These are phyloP conservation scores for Cotesia vestalis DNA, from an alignment of 1,140 invertebrate genomes.

Conservation along the genomic window DNA sequence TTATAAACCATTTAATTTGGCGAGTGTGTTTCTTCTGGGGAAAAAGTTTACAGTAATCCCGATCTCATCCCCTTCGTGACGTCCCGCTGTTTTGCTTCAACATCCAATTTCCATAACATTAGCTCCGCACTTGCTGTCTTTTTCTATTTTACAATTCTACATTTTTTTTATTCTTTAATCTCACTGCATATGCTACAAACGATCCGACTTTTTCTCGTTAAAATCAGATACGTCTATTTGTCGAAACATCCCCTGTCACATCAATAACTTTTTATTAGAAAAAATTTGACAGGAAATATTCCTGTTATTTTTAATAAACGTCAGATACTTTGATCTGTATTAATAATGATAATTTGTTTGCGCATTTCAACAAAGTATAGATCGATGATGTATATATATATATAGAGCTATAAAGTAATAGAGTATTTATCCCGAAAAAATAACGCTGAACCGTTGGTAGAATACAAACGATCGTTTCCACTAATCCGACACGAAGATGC, in stretches of 20 bases:
- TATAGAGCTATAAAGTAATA: background rate
- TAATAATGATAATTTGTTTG: too few relatives aligned
- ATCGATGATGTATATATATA: background rate
- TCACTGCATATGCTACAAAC: too few relatives aligned
- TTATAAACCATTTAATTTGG: too few relatives aligned
- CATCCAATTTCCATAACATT: slow-evolving; percentile 65
- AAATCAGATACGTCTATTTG: too few relatives aligned
- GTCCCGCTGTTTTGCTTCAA: slow-evolving; percentile 54
- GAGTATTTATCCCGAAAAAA: slow-evolving; percentile 2
- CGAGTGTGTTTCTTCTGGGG: background rate
- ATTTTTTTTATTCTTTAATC: too few relatives aligned
- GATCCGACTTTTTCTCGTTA: too few relatives aligned
- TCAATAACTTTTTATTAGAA: too few relatives aligned
- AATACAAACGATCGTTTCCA: slow-evolving; percentile 18
- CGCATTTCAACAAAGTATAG: background rate
- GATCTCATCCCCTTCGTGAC: slow-evolving; percentile 25
- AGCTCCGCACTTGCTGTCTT: slow-evolving; percentile 33
- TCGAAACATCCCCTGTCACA: too few relatives aligned
- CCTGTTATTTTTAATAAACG: too few relatives aligned
- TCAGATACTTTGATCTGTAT: too few relatives aligned
- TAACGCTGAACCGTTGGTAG: background rate
- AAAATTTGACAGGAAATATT: too few relatives aligned
- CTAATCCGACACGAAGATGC: slow-evolving; percentile 7
- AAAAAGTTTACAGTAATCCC: background rate
- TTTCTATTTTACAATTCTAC: too few relatives aligned